phyloP scores from a whole-genome alignment of 2,888 invertebrate species.

The Sphinx pinastri region DNA sequence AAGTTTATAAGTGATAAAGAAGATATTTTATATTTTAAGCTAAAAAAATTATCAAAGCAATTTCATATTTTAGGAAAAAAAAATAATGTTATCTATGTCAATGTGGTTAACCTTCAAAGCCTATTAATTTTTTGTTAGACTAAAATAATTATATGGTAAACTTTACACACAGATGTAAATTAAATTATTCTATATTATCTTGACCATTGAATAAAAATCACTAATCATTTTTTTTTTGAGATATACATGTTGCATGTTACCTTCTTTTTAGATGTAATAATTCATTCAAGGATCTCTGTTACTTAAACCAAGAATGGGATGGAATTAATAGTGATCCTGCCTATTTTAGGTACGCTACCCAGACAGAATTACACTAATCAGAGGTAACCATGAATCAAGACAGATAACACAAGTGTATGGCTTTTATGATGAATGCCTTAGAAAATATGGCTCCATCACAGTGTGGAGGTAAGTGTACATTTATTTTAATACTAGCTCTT shows the following conservation, averaged over 20 bases:
- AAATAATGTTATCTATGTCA: no score
- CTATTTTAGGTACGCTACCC: conserved; percentile 95
- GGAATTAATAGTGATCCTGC: conserved; percentile 1
- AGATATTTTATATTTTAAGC: no score
- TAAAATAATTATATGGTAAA: no score
- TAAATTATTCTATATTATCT: no score
- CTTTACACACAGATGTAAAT: no score
- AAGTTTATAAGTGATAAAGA: conserved; percentile 37
- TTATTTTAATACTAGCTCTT: background rate
- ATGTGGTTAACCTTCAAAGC: no score
- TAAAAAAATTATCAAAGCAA: no score
- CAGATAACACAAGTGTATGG: conserved; percentile 99
- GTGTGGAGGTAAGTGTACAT: conserved; percentile 91
- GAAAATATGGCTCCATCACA: conserved; percentile 99
- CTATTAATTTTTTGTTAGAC: no score
- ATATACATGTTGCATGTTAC: background rate
- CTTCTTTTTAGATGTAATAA: background rate
- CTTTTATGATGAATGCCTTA: conserved; percentile 99
- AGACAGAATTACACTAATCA: conserved; percentile 98
- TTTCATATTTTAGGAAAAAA: no score
- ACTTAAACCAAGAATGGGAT: background rate
- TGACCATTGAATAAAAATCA: no score
- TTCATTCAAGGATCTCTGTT: conserved; percentile 1
- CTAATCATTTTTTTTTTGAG: background rate
- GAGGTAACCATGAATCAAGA: conserved; percentile 99